Base-by-base conservation (phyloP, 2,797 vertebrate genomes). In the Decapterus maruadsi region DNA sequence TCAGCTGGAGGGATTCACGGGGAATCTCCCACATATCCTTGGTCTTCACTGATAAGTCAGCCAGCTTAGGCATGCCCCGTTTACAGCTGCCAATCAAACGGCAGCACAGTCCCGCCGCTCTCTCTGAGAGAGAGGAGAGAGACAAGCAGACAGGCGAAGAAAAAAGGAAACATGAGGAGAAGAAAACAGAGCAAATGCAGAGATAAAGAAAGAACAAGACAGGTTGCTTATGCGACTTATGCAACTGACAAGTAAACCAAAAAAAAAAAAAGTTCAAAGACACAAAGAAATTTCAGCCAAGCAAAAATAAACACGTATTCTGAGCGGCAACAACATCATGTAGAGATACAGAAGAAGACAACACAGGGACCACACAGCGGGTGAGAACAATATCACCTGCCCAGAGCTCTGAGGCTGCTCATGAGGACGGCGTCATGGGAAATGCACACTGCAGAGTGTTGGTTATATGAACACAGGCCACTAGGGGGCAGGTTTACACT, bases 1-100 rank as follows among this genome's bases (percentile, higher is more conserved):
- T 96, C 86, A 97, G 96, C 93, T 97, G 96, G 73, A 97, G 94
- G 79, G 97, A 97, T 91, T 97, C 97, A 0, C 96, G 95, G 36
- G 97, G 96, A 93, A 97, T 97, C 95, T 97, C 97, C 97, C 97
- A 97, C 93, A 97, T 95, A 59, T 97, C 97, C 94, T 97, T 97
- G 94, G 97, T 97, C 96, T 97, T 97, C 95, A 97, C 97, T 4
- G 97, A 97, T 79, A 97, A 95, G 92, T 97, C 97, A 2, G 97
- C 96, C 94, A 97, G 94, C 80, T 95, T 97, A 90, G 97, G 97
- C 78, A 97, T 97, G 84, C 96, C 97, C 81, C 95, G 96, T 81
- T 94, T 97, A 94, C 97, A 97, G 68, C 95, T 96, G 94, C 96
- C 93, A 71, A 96, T 96, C 95, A 97, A 93, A 84, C 97, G 95